Evolutionary conservation across 2,888 invertebrate genomes (phyloP).

Genomic region (Choreutis nemorana): DNA sequence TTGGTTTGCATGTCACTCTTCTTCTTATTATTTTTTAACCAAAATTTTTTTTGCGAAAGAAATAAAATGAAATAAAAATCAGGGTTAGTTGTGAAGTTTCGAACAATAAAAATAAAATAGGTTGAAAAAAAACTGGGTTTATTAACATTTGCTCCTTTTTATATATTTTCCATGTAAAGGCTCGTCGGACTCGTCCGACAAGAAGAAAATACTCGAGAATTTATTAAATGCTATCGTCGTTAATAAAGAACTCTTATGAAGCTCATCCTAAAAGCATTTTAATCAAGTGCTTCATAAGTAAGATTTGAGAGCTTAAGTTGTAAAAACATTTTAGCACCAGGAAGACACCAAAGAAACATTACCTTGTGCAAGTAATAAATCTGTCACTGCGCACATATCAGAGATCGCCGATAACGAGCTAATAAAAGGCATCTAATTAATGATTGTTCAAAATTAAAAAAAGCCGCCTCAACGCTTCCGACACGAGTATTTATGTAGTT

Average conservation of each 20-base stretch:
- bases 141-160: no score
- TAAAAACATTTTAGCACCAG: conserved; percentile 18
- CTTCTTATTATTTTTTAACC: no score
- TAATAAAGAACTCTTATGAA: no score
- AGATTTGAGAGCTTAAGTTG: conserved; percentile 1
- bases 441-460: conserved; percentile 47
- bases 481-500: conserved; percentile 39
- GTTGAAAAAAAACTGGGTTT: no score
- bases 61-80: no score
- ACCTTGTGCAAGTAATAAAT: conserved; percentile 50
- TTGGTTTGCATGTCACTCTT: no score
- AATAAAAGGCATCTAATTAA: conserved; percentile 54
- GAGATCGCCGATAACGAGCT: conserved; percentile 44
- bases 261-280: no score
- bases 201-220: conserved; percentile 1
- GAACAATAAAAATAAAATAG: no score
- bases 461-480: conserved; percentile 39
- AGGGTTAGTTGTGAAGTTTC: no score
- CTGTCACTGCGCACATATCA: conserved; percentile 48
- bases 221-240: conserved; percentile 2
- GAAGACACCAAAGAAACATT: conserved; percentile 39
- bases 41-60: no score
- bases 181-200: not conserved
- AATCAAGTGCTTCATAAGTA: no score
- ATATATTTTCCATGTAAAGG: no score